Conservation (phyloP, 2,888 invertebrate genomes). For the Lucinisca nassula region DNA sequence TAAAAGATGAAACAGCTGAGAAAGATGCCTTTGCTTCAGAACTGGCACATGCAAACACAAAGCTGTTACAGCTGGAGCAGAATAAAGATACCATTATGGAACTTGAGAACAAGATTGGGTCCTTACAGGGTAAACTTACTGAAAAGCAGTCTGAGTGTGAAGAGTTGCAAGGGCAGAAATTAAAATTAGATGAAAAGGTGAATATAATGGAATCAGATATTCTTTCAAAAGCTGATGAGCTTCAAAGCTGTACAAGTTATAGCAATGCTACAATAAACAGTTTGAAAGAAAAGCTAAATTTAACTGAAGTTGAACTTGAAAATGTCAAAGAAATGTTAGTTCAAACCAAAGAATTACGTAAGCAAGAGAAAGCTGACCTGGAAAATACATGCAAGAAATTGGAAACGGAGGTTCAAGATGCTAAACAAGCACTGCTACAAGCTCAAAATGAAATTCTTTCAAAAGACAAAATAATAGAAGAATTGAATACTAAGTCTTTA, state of each 20-base stretch:
- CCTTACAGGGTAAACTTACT: constrained; percentile 49
- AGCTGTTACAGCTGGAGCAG: constrained; percentile 79
- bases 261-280: background rate
- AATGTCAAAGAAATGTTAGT: background rate
- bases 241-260: background rate
- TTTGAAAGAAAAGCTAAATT: constrained; percentile 12
- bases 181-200: background rate
- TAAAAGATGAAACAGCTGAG: constrained; percentile 69
- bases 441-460: constrained; percentile 10
- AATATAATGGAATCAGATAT: constrained; percentile 9
- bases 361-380: background rate
- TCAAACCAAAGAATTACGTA: constrained; percentile 13
- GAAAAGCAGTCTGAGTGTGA: constrained; percentile 53
- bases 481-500: background rate
- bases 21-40: constrained; percentile 78
- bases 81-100: constrained; percentile 77
- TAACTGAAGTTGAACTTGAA: constrained; percentile 36
- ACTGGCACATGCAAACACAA: constrained; percentile 79
- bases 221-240: constrained; percentile 24
- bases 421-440: constrained; percentile 24
- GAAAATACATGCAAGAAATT: constrained; percentile 38
- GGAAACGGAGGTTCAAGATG: constrained; percentile 18
- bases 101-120: constrained; percentile 70
- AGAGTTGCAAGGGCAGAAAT: constrained; percentile 1
- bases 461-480: background rate